These are phyloP conservation scores for Thaleichthys pacificus DNA, from an alignment of 2,797 vertebrate genomes.

Conservation along the genomic window DNA sequence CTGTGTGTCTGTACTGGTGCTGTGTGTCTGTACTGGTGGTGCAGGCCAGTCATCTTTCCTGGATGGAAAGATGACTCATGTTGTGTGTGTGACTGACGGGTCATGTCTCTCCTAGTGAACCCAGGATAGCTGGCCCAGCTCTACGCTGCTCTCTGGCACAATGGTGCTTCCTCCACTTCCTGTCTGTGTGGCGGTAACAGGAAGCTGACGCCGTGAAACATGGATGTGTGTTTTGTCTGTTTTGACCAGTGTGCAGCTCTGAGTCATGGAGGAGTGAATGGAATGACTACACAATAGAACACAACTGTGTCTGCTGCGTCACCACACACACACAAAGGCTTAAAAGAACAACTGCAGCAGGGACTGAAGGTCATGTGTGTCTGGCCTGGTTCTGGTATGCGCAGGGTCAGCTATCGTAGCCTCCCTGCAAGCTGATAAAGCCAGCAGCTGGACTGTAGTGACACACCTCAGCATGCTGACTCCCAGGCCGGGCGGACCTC, in stretches of 20 bases:
- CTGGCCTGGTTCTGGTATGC: slow-evolving; percentile 10
- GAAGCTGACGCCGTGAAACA: slow-evolving; percentile 60
- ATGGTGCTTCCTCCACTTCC: slow-evolving; percentile 59
- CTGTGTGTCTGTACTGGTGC: no score
- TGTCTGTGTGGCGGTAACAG: slow-evolving; percentile 49
- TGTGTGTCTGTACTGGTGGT: no score
- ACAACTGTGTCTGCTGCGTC: slow-evolving; percentile 41
- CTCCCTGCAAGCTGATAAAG: no score
- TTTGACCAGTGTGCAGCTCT: slow-evolving; percentile 32
- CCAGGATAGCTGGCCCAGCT: slow-evolving; percentile 23
- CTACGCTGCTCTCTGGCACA: slow-evolving; percentile 36
- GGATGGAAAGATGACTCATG: slow-evolving; percentile 1
- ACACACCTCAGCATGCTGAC: no score
- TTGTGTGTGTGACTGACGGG: neutral
- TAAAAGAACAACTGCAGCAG: slow-evolving; percentile 23
- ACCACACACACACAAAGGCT: slow-evolving; percentile 22
- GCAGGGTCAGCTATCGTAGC: slow-evolving; percentile 4
- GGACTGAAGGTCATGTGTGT: slow-evolving; percentile 44
- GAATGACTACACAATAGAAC: slow-evolving; percentile 52
- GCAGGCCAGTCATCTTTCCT: neutral
- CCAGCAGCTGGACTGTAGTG: no score
- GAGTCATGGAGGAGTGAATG: slow-evolving; percentile 64
- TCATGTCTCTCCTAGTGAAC: neutral
- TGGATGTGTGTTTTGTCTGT: slow-evolving; percentile 47
- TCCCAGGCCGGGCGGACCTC: no score